Base-by-base conservation (phyloP, 2,113 vertebrate species). In the Onychorhynchus coronatus region DNA sequence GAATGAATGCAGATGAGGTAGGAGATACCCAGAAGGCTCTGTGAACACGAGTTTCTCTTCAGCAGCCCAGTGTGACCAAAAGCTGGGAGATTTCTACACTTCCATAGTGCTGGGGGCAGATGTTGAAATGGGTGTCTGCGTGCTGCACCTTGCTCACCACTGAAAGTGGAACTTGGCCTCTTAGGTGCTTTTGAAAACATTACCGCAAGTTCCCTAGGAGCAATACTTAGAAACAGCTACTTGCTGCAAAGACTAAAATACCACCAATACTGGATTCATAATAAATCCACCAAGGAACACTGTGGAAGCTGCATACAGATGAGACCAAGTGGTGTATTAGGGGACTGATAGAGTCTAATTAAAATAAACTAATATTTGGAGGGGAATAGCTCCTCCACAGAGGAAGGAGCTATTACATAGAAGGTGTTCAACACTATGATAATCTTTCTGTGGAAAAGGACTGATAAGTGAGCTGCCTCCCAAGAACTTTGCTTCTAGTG, bases 1-100 rank as follows among this genome's bases (percentile, higher is more conserved):
- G 85, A 94, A 79, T 14, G 67, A 93, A 94, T 94, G 88, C 82
- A 90, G 85, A 96, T 88, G 82, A 95, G 59, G 72, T 39, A 62
- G 85, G 70, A 95, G 81, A 90, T 53, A 94, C 19, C 93, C 55
- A 83, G 89, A 91, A 95, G 49, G 25, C 74, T 93, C 63, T 66
- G 23, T 31, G 75, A 92, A 53, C 62, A 47, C 1, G 15, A 65
- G 47, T 58, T 94, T 90, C 37, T 56, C 46, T 53, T 88, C 71
- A 85, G 72, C 71, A 91, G 71, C 67, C 55, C 47, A 22, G 8
- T 33, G 11, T 46, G 78, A 88, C 75, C 78, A 39, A 80, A 80
- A 83, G 42, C 70, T 33, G 35, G 53, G 50, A 62, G 12, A 44
- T 68, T 66, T 50, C 63, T 88, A 62, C 41, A 31, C 33, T 59